Base-by-base conservation (phyloP, 1,140 invertebrate genomes). In the Vanessa atalanta region DNA sequence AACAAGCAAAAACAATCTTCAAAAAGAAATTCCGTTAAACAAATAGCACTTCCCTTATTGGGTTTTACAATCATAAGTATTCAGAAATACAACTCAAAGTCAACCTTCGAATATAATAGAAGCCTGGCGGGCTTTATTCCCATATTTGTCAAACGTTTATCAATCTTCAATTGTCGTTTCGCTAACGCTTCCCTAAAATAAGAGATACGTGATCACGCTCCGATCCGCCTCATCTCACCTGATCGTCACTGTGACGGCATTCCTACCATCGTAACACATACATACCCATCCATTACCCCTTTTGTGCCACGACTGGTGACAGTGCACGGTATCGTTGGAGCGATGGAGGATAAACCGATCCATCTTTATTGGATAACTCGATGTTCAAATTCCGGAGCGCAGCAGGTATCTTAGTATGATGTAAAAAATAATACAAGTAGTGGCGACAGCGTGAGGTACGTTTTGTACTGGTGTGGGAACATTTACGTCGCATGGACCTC, bases 151-250 rank as follows among this genome's bases (percentile, higher is more conserved):
- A 71, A 51, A 20, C 48, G 47, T 71, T 53, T 53, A 13, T 50
- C 50, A 65, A 66, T 43, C 37, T 65, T 72, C 31, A 37, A 61
- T 61, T 31, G 31, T 50, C 47, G 15, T 65, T 72, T 47, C 43
- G 61, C 51, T 64, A 47, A 55, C 61, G 31, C 57, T 37, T 47
- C 51, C 37, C 70, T 37, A 55, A 47, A 64, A 51, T 20, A 23
- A 23, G 51, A 72, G 31, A 57, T 72, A 72, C 70, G 70, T 72
- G 70, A 72, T 61, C 23, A 43, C 26, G n/a, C n/a, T 66, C 37
- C 63, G 64, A 51, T 65, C 15, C 64, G 70, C 61, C 50, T 65
- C 70, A 72, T 72, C 51, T 64, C 20, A 63, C 68, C 47, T 12
- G 57, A n/a, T 31, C 15, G 57, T 43, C 20, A 16, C n/a, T 20